phyloP scores from a whole-genome alignment of 2,113 vertebrate species.

The Catharus fuscescens region DNA sequence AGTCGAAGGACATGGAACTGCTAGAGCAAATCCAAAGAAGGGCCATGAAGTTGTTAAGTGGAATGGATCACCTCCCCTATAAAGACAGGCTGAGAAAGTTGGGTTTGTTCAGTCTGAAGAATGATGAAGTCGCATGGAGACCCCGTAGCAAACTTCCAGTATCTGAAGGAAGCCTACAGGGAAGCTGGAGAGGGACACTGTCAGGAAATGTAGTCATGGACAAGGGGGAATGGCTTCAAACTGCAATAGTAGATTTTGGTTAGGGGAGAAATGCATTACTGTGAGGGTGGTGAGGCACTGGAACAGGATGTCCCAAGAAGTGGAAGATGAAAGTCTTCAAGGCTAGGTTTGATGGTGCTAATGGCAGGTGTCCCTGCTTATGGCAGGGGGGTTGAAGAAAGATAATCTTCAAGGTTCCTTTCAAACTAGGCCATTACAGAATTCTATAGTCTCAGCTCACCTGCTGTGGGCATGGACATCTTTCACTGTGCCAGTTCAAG shows the following conservation, averaged over 20 bases:
- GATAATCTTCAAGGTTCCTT: not conserved
- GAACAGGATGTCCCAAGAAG: not conserved
- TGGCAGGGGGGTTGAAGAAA: not conserved
- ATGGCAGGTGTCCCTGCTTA: not conserved
- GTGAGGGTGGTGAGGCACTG: not conserved
- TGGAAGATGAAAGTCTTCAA: not conserved
- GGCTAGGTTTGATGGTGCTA: not conserved
- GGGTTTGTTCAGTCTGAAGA: not conserved
- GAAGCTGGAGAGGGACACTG: not conserved
- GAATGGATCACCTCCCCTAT: not conserved
- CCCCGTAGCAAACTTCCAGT: not conserved
- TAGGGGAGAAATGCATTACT: not conserved
- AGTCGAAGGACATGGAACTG: not conserved
- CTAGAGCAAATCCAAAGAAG: not conserved
- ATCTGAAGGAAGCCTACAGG: not conserved
- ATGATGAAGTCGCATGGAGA: rapidly evolving
- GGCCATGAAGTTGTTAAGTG: not conserved
- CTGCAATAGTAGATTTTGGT: not conserved
- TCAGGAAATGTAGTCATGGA: not conserved
- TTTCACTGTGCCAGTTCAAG: rapidly evolving
- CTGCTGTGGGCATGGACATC: not conserved
- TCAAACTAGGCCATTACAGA: not conserved
- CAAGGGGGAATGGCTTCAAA: not conserved
- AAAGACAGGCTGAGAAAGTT: not conserved
- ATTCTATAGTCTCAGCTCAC: not conserved